These are phyloP conservation scores for Diadumene lineata DNA, from an alignment of 92 coral and sea anemone species.

Conservation along the genomic window DNA sequence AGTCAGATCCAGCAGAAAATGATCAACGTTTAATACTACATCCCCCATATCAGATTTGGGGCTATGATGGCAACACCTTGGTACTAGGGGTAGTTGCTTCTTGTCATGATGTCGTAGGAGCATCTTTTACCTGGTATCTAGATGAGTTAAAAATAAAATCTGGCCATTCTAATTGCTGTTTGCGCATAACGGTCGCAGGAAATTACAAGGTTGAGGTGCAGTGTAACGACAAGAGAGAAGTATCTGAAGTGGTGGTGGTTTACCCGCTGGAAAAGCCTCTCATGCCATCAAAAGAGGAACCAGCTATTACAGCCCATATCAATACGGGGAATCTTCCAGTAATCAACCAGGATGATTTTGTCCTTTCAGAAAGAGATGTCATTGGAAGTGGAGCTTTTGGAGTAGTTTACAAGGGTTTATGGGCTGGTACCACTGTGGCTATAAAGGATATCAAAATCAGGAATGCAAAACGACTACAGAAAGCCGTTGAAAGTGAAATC, in stretches of 20 bases:
- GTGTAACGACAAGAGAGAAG: too few species aligned
- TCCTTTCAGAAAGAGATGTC: too few species aligned
- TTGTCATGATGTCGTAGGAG: conserved; percentile 21
- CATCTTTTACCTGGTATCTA: conserved; percentile 40
- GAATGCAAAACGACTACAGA: conserved; percentile 36
- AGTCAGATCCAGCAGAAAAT: neutral
- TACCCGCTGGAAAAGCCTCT: too few species aligned
- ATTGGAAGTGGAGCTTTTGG: conserved; percentile 67
- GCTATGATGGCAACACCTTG: conserved; percentile 27
- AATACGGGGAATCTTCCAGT: too few species aligned
- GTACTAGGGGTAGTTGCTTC: conserved; percentile 60
- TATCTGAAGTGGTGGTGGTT: too few species aligned
- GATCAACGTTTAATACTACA: conserved; percentile 28
- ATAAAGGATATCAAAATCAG: conserved; percentile 50
- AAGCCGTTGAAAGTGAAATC: conserved; percentile 42
- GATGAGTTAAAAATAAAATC: conserved; percentile 33
- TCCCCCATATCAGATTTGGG: conserved; percentile 66
- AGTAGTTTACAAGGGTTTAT: conserved; percentile 49
- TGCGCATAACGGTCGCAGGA: conserved; percentile 32
- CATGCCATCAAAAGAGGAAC: too few species aligned
- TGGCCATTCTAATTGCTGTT: conserved; percentile 30
- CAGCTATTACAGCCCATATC: too few species aligned
- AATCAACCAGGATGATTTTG: too few species aligned
- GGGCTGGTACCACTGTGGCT: conserved; percentile 75
- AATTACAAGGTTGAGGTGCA: too few species aligned